Evolutionary conservation across 2,888 invertebrate species (phyloP).

Genomic region (Cyrtodaria siliqua): DNA sequence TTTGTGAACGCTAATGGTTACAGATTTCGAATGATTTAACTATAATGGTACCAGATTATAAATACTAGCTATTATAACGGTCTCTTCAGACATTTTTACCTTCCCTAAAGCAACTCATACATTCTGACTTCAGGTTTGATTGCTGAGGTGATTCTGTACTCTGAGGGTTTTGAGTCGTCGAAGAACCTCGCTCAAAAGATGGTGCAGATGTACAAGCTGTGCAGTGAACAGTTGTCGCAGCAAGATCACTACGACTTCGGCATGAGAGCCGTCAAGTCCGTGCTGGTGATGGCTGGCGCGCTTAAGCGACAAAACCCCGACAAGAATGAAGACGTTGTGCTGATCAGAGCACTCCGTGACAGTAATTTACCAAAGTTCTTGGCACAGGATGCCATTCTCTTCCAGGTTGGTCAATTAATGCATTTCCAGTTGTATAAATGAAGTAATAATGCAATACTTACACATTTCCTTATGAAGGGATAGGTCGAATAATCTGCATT

Average conservation of each 20-base stretch:
- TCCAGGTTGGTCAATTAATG: too few species aligned
- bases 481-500: too few species aligned
- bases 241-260: constrained; percentile 96
- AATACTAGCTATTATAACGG: too few species aligned
- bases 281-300: constrained; percentile 96
- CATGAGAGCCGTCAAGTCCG: constrained; percentile 90
- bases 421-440: too few species aligned
- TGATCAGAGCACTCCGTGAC: constrained; percentile 94
- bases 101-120: neutral
- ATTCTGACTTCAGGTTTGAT: constrained; percentile 86
- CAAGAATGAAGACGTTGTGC: constrained; percentile 91
- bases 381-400: constrained; percentile 93
- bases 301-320: constrained; percentile 94
- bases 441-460: too few species aligned
- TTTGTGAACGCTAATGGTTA: too few species aligned
- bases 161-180: constrained; percentile 96
- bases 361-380: constrained; percentile 96
- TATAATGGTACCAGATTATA: too few species aligned
- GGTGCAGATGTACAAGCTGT: constrained; percentile 96
- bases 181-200: constrained; percentile 95
- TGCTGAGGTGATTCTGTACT: constrained; percentile 96
- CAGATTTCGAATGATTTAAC: too few species aligned
- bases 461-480: too few species aligned
- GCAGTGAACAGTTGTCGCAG: constrained; percentile 95
- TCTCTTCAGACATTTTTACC: too few species aligned